Evolutionary conservation across 2,113 vertebrate genomes (phyloP).

Genomic region (Albula goreensis): DNA sequence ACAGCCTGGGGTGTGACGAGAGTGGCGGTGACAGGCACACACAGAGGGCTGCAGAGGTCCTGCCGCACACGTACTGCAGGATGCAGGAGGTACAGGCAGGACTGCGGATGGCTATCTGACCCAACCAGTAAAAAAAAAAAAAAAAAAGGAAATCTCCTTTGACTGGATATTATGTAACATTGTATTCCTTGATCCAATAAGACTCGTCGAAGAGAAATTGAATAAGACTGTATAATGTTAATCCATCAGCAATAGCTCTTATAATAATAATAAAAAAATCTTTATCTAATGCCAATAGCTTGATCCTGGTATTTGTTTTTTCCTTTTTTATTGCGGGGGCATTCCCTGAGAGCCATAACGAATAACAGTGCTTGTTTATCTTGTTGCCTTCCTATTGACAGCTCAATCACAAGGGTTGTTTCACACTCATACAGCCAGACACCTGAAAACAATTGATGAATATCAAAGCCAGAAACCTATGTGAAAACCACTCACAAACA

Average conservation of each 20-base stretch:
- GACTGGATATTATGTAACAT: not conserved
- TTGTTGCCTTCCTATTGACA: not conserved
- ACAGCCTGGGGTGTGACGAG: constrained; percentile 49
- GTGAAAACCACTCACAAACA: not conserved
- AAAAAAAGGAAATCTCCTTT: not conserved
- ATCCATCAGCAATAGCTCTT: not conserved
- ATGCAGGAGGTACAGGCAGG: constrained; percentile 24
- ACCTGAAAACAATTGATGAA: not conserved
- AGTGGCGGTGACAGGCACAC: constrained; percentile 52
- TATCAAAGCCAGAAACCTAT: not conserved
- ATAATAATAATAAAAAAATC: not conserved
- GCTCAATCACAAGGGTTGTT: not conserved
- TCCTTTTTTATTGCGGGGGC: not conserved
- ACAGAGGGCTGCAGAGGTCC: constrained; percentile 43
- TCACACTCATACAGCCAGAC: not conserved
- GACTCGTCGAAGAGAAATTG: not conserved
- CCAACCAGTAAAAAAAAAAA: not conserved
- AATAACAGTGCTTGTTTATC: not conserved
- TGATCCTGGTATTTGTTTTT: not conserved
- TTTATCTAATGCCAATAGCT: not conserved
- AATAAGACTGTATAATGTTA: not conserved
- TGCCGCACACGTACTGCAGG: constrained; percentile 41
- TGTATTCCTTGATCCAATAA: not conserved
- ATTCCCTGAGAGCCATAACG: not conserved
- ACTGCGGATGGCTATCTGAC: not conserved